Evolutionary conservation across 2,888 invertebrate species (phyloP).

Genomic region (Ischnus inquisitorius): DNA sequence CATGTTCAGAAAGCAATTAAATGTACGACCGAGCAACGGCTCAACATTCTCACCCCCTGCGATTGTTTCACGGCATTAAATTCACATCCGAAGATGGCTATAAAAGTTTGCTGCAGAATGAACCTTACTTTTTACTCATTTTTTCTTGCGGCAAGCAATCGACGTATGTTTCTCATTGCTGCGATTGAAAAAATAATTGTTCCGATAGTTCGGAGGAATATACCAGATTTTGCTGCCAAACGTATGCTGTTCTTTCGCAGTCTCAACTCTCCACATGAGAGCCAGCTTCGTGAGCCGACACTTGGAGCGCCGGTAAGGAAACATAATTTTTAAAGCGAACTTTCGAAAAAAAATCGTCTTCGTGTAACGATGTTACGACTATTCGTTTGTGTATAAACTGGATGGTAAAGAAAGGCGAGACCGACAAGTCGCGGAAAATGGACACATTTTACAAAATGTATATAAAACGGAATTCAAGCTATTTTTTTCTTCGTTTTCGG

Average conservation of each 20-base stretch:
- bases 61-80: background rate
- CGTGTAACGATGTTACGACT: no score
- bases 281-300: background rate
- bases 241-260: background rate
- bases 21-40: background rate
- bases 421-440: no score
- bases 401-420: no score
- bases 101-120: background rate
- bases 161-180: background rate
- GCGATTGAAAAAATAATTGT: background rate
- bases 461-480: no score
- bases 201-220: background rate
- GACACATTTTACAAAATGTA: no score
- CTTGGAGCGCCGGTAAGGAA: background rate
- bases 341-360: background rate
- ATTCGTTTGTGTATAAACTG: no score
- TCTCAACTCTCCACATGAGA: background rate
- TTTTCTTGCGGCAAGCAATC: background rate
- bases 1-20: constrained; percentile 3
- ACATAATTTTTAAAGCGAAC: background rate
- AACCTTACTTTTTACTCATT: background rate
- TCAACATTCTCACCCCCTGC: background rate
- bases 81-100: background rate
- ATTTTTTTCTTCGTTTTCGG: background rate
- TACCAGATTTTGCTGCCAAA: background rate